A percentile compares a stretch with the other conserved stretches of the same genome.
These are phyloP conservation scores for Microchrysa polita DNA, from an alignment of 2,888 invertebrate species.

Conservation along the genomic window DNA sequence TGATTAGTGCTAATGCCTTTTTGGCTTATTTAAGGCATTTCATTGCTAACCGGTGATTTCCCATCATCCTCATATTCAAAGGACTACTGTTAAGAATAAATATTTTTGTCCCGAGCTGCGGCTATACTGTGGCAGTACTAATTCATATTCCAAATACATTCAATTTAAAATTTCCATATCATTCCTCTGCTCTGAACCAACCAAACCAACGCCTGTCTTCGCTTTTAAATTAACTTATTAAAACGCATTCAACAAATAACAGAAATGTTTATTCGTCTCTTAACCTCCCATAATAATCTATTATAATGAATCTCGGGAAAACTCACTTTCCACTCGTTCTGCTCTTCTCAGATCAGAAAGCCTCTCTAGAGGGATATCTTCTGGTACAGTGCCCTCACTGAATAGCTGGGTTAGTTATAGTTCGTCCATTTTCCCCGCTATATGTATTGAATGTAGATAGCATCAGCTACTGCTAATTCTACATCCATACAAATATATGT, in stretches of 20 bases:
- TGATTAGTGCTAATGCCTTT: too few relatives aligned
- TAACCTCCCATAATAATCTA: conserved; percentile 19
- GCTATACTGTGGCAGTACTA: too few relatives aligned
- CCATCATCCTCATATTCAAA: too few relatives aligned
- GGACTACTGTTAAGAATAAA: too few relatives aligned
- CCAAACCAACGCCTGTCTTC: too few relatives aligned
- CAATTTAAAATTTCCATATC: too few relatives aligned
- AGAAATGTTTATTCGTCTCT: conserved; percentile 27
- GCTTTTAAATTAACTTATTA: conserved; percentile 5
- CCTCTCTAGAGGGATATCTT: not conserved
- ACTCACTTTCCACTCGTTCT: not conserved
- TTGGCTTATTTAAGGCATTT: too few relatives aligned
- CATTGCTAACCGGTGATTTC: too few relatives aligned
- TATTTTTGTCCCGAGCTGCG: too few relatives aligned
- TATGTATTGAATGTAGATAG: not conserved
- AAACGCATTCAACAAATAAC: conserved; percentile 26
- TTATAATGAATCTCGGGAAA: conserved; percentile 21
- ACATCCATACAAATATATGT: not conserved
- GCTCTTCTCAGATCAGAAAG: not conserved
- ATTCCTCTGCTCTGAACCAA: too few relatives aligned
- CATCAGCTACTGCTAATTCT: not conserved
- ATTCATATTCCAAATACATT: too few relatives aligned
- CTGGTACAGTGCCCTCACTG: not conserved
- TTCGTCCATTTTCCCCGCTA: conserved; percentile 9
- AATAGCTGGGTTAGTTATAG: conserved; percentile 7